These are phyloP conservation scores for Azorinus chamasolen DNA, from an alignment of 2,888 invertebrate species.

Conservation along the genomic window DNA sequence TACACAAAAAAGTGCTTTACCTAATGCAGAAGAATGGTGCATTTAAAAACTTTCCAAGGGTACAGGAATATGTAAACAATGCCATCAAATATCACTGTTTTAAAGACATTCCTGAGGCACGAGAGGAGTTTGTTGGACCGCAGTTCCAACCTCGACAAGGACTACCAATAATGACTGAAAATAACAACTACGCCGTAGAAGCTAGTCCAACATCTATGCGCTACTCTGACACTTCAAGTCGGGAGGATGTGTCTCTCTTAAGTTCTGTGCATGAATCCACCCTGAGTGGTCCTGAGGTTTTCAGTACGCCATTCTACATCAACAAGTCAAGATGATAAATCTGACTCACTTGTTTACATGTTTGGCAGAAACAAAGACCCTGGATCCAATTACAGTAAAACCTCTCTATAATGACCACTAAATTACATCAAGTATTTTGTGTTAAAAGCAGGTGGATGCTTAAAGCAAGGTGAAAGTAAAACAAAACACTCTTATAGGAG, in stretches of 20 bases:
- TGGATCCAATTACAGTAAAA: too few species aligned
- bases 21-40: conserved; percentile 81
- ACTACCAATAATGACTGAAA: conserved; percentile 42
- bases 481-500: too few species aligned
- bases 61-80: conserved; percentile 77
- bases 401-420: too few species aligned
- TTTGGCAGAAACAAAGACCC: too few species aligned
- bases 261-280: conserved; percentile 47
- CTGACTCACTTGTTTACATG: neutral
- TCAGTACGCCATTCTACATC: conserved; percentile 35
- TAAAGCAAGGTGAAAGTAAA: too few species aligned
- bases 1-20: conserved; percentile 80
- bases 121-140: conserved; percentile 77
- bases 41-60: conserved; percentile 82
- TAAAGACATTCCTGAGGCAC: conserved; percentile 81
- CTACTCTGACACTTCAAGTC: conserved; percentile 63
- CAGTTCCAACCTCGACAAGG: conserved; percentile 67
- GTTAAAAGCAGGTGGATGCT: too few species aligned
- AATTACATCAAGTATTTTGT: too few species aligned
- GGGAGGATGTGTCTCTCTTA: conserved; percentile 52
- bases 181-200: conserved; percentile 64
- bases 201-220: conserved; percentile 64
- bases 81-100: conserved; percentile 82
- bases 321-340: conserved; percentile 49
- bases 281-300: conserved; percentile 19